phyloP scores from a whole-genome alignment of 2,888 invertebrate genomes.

The Lydus trimaculatus region DNA sequence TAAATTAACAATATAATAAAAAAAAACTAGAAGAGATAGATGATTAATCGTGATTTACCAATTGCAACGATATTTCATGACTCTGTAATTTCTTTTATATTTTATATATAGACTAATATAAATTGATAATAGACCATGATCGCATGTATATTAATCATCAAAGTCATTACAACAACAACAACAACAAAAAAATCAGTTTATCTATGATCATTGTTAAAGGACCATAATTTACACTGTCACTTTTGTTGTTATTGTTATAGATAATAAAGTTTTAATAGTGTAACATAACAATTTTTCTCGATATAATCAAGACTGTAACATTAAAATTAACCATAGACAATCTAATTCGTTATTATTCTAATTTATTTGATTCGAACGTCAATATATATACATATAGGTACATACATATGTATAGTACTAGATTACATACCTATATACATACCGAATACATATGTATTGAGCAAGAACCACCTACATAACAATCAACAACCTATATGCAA shows the following conservation, averaged over 20 bases:
- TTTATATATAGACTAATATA: neutral
- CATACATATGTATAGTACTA: too few species aligned
- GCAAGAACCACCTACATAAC: slow-evolving; percentile 2
- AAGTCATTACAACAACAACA: neutral
- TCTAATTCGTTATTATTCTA: neutral
- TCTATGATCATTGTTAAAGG: neutral
- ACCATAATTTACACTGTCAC: slow-evolving; percentile 7
- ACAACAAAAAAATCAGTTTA: neutral
- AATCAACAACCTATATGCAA: neutral
- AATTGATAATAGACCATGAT: neutral
- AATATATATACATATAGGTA: neutral
- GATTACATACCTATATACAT: neutral
- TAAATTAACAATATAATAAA: too few species aligned
- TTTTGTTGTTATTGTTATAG: neutral
- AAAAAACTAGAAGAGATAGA: neutral
- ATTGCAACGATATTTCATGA: neutral
- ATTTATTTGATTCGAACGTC: neutral
- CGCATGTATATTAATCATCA: neutral
- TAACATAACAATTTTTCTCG: neutral
- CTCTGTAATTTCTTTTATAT: neutral
- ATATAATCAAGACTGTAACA: neutral
- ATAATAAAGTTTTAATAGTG: neutral
- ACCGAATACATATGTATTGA: neutral
- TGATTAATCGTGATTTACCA: neutral
- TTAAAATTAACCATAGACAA: slow-evolving; percentile 6